phyloP scores from a whole-genome alignment of 1,140 invertebrate species.

The Thaumatotibia leucotreta region DNA sequence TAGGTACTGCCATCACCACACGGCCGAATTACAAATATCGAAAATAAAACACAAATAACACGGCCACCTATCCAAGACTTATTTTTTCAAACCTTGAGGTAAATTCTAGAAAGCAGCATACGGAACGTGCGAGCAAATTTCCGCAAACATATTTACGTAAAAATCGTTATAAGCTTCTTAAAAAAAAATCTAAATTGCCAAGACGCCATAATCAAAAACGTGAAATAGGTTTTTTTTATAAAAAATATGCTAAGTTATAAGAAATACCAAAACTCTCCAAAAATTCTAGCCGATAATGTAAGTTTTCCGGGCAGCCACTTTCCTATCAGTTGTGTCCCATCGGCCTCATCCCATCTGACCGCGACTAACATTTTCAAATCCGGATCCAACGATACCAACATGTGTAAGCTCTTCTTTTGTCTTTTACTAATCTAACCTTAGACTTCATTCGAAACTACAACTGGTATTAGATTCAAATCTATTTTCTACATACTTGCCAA shows the following conservation, averaged over 20 bases:
- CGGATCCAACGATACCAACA: neutral
- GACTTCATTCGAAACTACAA: neutral
- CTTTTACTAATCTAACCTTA: neutral
- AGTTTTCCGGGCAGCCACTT: neutral
- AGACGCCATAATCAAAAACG: no score
- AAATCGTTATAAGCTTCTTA: no score
- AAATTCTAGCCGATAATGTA: neutral
- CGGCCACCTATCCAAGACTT: no score
- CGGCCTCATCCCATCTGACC: neutral
- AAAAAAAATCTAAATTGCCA: no score
- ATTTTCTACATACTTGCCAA: neutral
- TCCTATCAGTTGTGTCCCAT: neutral
- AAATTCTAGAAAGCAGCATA: no score
- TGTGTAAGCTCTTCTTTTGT: neutral
- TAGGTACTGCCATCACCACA: no score
- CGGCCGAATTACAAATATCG: no score
- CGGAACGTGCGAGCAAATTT: no score
- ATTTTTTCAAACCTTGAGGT: no score
- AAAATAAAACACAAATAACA: no score
- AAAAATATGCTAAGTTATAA: neutral
- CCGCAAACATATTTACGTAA: no score
- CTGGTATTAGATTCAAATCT: neutral
- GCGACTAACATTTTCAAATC: neutral
- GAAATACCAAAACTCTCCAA: neutral
- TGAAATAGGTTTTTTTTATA: no score